These are phyloP conservation scores for Madoqua kirkii DNA, from an alignment of 2,113 vertebrate species.

Conservation along the genomic window DNA sequence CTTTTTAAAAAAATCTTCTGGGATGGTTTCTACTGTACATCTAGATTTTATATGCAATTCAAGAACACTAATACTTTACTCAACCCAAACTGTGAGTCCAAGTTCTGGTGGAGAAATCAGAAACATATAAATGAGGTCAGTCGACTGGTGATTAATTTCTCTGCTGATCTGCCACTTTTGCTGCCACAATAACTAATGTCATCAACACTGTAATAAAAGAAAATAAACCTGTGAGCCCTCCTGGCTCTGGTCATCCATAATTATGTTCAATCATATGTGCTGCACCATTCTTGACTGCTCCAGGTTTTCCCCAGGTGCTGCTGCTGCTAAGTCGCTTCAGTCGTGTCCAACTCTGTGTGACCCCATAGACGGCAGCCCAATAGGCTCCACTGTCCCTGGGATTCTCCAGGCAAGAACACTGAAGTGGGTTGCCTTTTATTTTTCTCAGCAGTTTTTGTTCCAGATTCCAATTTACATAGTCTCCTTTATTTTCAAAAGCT, in stretches of 20 bases:
- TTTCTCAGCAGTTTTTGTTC: not conserved
- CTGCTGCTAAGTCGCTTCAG: no score
- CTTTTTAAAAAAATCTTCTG: not conserved
- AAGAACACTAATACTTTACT: not conserved
- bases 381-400: no score
- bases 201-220: not conserved
- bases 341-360: no score
- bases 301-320: not conserved
- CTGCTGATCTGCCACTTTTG: not conserved
- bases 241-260: rapidly evolving
- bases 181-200: rapidly evolving
- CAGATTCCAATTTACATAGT: not conserved
- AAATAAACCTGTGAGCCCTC: not conserved
- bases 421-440: not conserved
- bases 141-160: not conserved
- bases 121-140: not conserved
- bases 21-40: rapidly evolving
- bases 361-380: no score
- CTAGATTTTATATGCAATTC: not conserved
- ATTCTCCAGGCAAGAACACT: no score
- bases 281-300: not conserved
- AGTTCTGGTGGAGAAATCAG: not conserved
- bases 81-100: not conserved
- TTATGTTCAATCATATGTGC: not conserved
- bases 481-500: not conserved